These are phyloP conservation scores for Callocephalon fimbriatum DNA, from an alignment of 2,113 vertebrate genomes.

Conservation along the genomic window DNA sequence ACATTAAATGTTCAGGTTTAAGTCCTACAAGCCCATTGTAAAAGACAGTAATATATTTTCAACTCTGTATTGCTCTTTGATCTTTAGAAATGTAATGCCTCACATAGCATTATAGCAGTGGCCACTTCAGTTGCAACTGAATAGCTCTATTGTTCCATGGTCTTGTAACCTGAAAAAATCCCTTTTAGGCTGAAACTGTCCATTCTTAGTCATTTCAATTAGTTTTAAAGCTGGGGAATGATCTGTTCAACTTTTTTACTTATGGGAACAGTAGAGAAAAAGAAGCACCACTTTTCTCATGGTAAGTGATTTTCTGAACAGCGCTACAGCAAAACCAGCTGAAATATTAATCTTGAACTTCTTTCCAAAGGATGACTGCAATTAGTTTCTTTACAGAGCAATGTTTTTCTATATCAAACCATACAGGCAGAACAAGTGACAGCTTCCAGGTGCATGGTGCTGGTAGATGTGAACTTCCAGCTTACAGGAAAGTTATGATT, in stretches of 20 bases:
- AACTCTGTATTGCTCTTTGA: slow-evolving; percentile 26
- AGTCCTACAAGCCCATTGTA: slow-evolving; percentile 32
- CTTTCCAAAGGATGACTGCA: background rate
- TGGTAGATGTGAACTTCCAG: background rate
- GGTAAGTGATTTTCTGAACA: background rate
- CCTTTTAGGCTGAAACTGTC: background rate
- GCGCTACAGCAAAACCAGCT: background rate
- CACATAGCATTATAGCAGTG: background rate
- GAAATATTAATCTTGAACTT: background rate
- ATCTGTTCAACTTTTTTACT: background rate
- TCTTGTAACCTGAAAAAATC: slow-evolving; percentile 1
- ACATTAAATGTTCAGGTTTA: background rate
- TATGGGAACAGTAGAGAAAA: background rate
- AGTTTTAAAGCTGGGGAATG: background rate
- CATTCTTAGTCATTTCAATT: background rate
- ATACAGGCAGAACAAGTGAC: background rate
- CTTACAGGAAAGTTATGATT: background rate
- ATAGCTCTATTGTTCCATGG: background rate
- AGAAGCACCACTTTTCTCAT: background rate
- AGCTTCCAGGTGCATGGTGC: background rate
- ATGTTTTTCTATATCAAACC: background rate
- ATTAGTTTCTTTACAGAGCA: background rate
- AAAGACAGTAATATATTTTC: slow-evolving; percentile 32
- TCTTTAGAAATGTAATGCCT: slow-evolving; percentile 24
- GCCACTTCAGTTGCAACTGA: slow-evolving; percentile 13